Evolutionary conservation across 1,140 invertebrate species (phyloP), one percentile per base, ranked within the genome.

Genomic region (Oedothorax gibbosus): DNA sequence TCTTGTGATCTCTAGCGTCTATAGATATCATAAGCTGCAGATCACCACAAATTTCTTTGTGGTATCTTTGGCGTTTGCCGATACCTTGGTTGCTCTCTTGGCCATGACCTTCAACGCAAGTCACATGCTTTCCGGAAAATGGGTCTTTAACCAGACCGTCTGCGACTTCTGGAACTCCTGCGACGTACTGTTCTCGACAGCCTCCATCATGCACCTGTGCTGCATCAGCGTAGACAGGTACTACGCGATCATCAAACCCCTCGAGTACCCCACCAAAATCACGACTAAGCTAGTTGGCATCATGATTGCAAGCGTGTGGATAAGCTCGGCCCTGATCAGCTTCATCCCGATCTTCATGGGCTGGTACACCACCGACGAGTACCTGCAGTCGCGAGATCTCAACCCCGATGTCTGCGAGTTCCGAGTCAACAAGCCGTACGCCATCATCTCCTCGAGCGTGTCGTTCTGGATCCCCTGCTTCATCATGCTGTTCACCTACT

Each of bases 401-500:
- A 90, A 96, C 89, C 93, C 94, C 0, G 93, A 96, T 20, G 91
- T 93, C 50, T 99, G 97, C 89, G 92, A 93, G 69, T 98, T 98
- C 89, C 93, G 93, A 85, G 97, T 98, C 83, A 98, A 98, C 91
- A 94, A 94, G 90, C 92, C 93, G 12, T 99, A 98, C 89, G 96
- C 95, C 4, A 93, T 98, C 50, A 93, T 98, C 77, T 98, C 96
- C 11, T 98, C 96, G 76, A 95, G 94, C 64, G 96, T 99, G 88
- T 98, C 96, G 0, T 98, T 98, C 89, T 99, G 97, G 97, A 97
- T 98, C 89, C 97, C 97, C 0, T 96, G 96, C 89, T 95, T 95
- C 54, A 97, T 98, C 77, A 98, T 99, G 97, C 93, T 96, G 82
- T 95, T 96, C 88, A 97, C 96, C 10, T 99, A 99, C 88, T 92